Base-by-base conservation (phyloP, 2,797 vertebrate species). In the Erithacus rubecula region DNA sequence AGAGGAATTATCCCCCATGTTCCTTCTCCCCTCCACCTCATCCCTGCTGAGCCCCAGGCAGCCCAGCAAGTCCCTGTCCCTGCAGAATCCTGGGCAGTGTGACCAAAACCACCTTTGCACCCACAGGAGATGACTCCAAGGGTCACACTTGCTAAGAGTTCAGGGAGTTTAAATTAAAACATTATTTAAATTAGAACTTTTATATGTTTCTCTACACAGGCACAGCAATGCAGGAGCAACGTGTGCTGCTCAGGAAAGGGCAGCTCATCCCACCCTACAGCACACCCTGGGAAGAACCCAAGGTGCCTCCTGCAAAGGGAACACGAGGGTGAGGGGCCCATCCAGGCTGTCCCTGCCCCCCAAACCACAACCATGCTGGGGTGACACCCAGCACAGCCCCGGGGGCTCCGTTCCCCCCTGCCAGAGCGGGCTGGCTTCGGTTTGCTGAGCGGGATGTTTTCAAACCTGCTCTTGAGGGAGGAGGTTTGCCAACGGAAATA, bases 401-500 rank as follows among this genome's bases (percentile, higher is more conserved):
- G 1, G 0, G 41, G 37, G 21, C n/a, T 39, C 23, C 5, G 1
- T 7, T 44, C 44, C 44, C 58, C 52, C 18, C 8, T n/a, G 5
- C 0, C 1, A 43, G 32, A 62, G 11, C 5, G 18, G 16, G 36
- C 1, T 1, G 27, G 81, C 91, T 90, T 79, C 0, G 19, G 15
- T 95, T 95, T 83, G 94, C 92, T 29, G 78, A 82, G 92, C 4
- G 81, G 56, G 89, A 52, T 96, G 95, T 96, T 96, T 96, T 96
- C 89, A 94, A 94, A 89, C 77, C 85, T 51, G 85, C 46, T 36
- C 82, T 87, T 10, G 24, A 85, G 89, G 90, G 94, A 93, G 93
- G 94, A 93, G 93, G 93, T 91, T 94, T 94, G 93, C 96, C 95
- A 95, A 95, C 93, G 95, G 95, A 95, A 96, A 95, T 94, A 94